Conservation (phyloP, 1,140 invertebrate genomes). For the Tetraneura akinire region DNA sequence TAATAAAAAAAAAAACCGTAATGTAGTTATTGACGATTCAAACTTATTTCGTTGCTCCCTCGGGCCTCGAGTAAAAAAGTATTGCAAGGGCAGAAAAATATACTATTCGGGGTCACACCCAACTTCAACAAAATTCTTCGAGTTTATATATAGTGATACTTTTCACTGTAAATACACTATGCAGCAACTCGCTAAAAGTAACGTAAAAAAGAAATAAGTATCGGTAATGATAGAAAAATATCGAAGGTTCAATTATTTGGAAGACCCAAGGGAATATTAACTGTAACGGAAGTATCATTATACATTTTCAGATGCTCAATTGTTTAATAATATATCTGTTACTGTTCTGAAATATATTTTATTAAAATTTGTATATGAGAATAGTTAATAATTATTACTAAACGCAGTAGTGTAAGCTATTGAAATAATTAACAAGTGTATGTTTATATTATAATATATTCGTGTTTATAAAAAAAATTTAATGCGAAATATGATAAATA, state of each 20-base stretch:
- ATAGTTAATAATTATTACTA: too few species aligned
- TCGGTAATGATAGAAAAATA: slow-evolving; percentile 5
- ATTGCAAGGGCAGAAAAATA: slow-evolving; percentile 5
- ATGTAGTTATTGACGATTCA: slow-evolving; percentile 35
- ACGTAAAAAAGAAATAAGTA: slow-evolving; percentile 1
- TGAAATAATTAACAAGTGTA: too few species aligned
- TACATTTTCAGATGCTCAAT: too few species aligned
- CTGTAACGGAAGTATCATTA: background rate
- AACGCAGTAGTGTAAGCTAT: too few species aligned
- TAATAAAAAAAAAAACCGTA: slow-evolving; percentile 9
- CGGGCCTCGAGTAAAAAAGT: background rate
- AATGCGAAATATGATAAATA: too few species aligned
- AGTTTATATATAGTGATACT: slow-evolving; percentile 27
- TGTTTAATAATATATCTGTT: too few species aligned
- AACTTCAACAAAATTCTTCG: slow-evolving; percentile 32
- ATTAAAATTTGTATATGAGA: too few species aligned
- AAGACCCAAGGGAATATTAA: background rate
- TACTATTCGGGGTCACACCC: slow-evolving; percentile 22
- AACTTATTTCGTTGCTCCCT: slow-evolving; percentile 23
- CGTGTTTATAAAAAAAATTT: too few species aligned
- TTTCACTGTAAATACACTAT: slow-evolving; percentile 9
- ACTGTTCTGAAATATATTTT: too few species aligned
- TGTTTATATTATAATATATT: too few species aligned
- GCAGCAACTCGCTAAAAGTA: background rate
- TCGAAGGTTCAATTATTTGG: background rate